These are phyloP conservation scores for Elgaria multicarinata DNA, from an alignment of 2,113 vertebrate species.

Conservation along the genomic window DNA sequence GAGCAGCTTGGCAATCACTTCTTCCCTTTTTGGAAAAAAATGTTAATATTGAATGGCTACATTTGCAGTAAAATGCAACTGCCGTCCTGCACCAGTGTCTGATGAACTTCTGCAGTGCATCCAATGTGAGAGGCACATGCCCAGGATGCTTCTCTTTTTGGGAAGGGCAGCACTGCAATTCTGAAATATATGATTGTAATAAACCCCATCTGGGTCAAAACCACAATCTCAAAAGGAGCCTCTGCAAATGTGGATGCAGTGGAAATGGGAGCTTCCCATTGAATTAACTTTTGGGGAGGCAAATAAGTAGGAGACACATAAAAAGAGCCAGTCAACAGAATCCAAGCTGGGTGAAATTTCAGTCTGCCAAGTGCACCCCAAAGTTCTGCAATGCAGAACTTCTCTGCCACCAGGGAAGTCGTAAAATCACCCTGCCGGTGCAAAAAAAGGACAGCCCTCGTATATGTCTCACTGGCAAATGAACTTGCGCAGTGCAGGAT, in stretches of 20 bases:
- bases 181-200: background rate
- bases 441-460: background rate
- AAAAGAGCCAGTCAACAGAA: background rate
- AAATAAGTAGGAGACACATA: background rate
- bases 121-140: background rate
- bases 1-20: background rate
- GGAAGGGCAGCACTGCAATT: background rate
- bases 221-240: no score
- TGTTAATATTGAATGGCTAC: background rate
- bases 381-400: slow-evolving; percentile 33
- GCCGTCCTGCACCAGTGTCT: background rate
- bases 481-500: background rate
- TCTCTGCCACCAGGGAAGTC: background rate
- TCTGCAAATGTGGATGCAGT: background rate
- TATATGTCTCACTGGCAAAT: background rate
- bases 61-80: background rate
- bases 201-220: background rate
- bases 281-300: background rate
- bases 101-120: background rate
- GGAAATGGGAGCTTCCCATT: background rate
- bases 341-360: background rate
- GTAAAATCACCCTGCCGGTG: background rate
- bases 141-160: background rate
- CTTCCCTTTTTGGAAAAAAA: no score
- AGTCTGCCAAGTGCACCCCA: background rate